Conservation (phyloP, 2,797 vertebrate species). For the Neomorphus geoffroyi region DNA sequence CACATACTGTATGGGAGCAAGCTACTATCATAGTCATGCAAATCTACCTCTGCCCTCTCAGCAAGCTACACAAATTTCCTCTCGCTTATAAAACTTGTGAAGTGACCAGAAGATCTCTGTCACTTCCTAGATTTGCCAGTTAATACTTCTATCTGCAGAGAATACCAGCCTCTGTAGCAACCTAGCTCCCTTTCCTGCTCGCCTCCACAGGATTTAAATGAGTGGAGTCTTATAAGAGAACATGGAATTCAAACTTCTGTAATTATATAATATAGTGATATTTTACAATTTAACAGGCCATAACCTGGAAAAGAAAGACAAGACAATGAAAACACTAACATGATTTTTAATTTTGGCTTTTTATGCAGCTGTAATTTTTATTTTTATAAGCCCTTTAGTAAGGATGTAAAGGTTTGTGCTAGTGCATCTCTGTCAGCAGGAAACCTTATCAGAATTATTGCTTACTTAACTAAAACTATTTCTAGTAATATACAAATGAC, state of each 20-base stretch:
- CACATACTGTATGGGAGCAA: not conserved
- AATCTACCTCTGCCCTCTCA: not conserved
- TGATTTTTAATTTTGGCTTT: not conserved
- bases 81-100: not conserved
- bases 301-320: not conserved
- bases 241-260: not conserved
- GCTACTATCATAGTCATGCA: not conserved
- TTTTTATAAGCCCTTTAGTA: not conserved
- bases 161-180: not conserved
- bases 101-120: not conserved
- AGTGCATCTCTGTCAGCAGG: not conserved
- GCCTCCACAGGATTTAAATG: not conserved
- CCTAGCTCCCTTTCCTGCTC: not conserved
- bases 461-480: not conserved
- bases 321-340: not conserved
- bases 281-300: not conserved
- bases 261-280: not conserved
- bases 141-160: not conserved
- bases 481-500: not conserved
- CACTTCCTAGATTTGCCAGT: not conserved
- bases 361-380: not conserved
- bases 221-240: not conserved
- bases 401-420: not conserved
- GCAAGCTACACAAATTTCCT: not conserved
- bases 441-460: not conserved